Conservation (phyloP, 2,797 vertebrate genomes). For the Phalloptychus januarius region DNA sequence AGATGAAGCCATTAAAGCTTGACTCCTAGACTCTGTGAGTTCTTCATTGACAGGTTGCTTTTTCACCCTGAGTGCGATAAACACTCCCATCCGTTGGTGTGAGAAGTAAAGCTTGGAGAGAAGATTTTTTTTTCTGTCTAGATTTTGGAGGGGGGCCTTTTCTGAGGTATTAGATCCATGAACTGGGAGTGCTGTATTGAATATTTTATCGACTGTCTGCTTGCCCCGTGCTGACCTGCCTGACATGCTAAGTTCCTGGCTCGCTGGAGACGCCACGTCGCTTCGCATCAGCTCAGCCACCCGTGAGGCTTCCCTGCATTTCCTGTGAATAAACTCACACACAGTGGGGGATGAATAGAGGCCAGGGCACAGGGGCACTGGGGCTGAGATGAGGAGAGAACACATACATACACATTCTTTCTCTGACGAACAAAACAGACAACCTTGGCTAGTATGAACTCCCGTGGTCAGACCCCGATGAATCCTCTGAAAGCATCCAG, state of each 20-base stretch:
- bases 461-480: conserved; percentile 69
- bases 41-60: conserved; percentile 54
- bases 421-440: conserved; percentile 71
- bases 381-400: conserved; percentile 69
- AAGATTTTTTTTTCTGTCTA: conserved; percentile 33
- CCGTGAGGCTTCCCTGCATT: conserved; percentile 85
- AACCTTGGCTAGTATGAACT: conserved; percentile 71
- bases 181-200: conserved; percentile 89
- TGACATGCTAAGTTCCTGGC: conserved; percentile 87
- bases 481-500: conserved; percentile 76
- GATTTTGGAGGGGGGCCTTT: conserved; percentile 64
- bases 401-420: conserved; percentile 71
- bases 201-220: conserved; percentile 93
- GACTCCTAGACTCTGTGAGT: conserved; percentile 48
- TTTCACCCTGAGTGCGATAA: conserved; percentile 51
- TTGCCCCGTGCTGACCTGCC: conserved; percentile 88
- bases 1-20: conserved; percentile 39
- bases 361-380: conserved; percentile 74
- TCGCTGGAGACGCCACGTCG: conserved; percentile 86
- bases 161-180: conserved; percentile 86
- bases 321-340: conserved; percentile 86
- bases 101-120: conserved; percentile 32
- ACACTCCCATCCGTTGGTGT: conserved; percentile 36
- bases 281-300: conserved; percentile 84
- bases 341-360: conserved; percentile 82